Evolutionary conservation across 2,888 invertebrate species (phyloP).

Genomic region (Chelonus formosanus): DNA sequence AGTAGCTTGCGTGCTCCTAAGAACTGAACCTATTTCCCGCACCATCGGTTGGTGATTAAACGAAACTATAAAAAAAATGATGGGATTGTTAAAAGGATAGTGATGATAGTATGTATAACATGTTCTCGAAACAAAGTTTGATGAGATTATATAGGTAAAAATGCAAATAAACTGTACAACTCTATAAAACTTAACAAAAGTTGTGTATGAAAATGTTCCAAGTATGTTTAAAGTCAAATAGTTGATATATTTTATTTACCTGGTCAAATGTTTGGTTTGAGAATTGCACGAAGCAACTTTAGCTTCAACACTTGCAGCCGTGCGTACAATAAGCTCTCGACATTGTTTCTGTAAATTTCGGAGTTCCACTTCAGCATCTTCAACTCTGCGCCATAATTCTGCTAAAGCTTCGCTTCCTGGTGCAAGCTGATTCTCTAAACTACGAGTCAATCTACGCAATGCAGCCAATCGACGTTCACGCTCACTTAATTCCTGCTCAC

Average conservation of each 20-base stretch:
- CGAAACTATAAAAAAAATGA: slow-evolving; percentile 56
- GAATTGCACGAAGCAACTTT: slow-evolving; percentile 44
- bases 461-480: slow-evolving; percentile 76
- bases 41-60: slow-evolving; percentile 58
- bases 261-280: slow-evolving; percentile 39
- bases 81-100: slow-evolving; percentile 24
- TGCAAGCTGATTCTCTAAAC: slow-evolving; percentile 74
- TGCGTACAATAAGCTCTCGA: slow-evolving; percentile 71
- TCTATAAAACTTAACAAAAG: too few relatives aligned
- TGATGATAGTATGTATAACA: slow-evolving; percentile 18
- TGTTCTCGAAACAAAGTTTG: slow-evolving; percentile 61
- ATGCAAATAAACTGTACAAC: not conserved
- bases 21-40: slow-evolving; percentile 63
- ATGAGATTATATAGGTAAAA: slow-evolving; percentile 51
- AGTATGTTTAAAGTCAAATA: too few relatives aligned
- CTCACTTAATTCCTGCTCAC: slow-evolving; percentile 72
- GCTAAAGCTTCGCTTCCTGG: slow-evolving; percentile 74
- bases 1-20: slow-evolving; percentile 47
- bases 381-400: slow-evolving; percentile 75
- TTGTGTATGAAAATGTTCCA: too few relatives aligned
- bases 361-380: slow-evolving; percentile 77
- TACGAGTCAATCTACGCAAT: slow-evolving; percentile 73
- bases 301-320: slow-evolving; percentile 67
- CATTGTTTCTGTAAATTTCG: slow-evolving; percentile 76
- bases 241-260: slow-evolving; percentile 29